Base-by-base conservation (phyloP, 1,140 invertebrate genomes). In the Temnothorax nylanderi region DNA sequence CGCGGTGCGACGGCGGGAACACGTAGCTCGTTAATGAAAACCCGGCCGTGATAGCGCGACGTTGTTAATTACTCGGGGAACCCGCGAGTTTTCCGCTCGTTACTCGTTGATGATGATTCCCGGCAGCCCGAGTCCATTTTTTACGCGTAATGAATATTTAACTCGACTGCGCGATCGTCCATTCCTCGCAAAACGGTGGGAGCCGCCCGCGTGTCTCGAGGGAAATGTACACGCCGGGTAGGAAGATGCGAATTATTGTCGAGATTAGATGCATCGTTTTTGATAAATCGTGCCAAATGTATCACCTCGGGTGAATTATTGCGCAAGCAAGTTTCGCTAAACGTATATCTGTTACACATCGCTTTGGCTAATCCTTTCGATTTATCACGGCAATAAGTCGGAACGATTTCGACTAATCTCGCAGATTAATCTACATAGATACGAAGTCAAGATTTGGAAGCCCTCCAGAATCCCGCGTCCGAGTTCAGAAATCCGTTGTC, bases 21-120 rank as follows among this genome's bases (percentile, higher is more conserved):
- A 72, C 78, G 49, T 44, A 49, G 37, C 69, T 8, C 67, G 67
- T 26, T 74, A 84, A 84, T 84, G 80, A 84, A 84, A 84, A 84
- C 16, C 69, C 21, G 37, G 51, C 8, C 51, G 26, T 54, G 80
- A 74, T 84, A 49, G 54, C 56, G 51, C 67, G 47, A 2, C 32
- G 47, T 47, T 37, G 58, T 85, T 85, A 85, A 85, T 85, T 85
- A 76, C 58, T 56, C 72, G 26, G 2, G 56, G 58, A n/a, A n/a
- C 32, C 44, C 77, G 41, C 21, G 41, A 72, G 34, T 74, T 69
- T 69, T 32, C 21, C 67, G 34, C 18, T 26, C 32, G n/a, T n/a
- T 54, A 37, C 34, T 18, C n/a, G 26, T 18, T 77, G 60, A 72
- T 18, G 32, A 47, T 82, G 34, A 41, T 49, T 34, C n/a, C 47